Percentiles rank a stretch among this genome's conserved stretches.
phyloP scores from a whole-genome alignment of 2,113 vertebrate species.

The Spermophilus dauricus region DNA sequence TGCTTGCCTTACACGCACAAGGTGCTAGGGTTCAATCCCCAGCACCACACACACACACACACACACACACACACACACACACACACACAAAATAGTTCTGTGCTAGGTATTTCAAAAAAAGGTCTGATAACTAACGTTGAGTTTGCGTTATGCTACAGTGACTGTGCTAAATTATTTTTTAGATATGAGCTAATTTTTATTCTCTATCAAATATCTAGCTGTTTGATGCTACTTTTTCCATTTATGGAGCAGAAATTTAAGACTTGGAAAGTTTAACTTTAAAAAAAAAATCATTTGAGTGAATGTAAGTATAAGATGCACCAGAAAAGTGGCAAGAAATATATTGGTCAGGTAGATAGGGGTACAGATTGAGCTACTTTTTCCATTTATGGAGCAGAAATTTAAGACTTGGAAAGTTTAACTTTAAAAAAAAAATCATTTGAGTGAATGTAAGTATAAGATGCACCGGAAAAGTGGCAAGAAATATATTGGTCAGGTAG shows the following conservation, averaged over 20 bases:
- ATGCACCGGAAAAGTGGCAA: not conserved
- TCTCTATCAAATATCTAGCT: not conserved
- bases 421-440: not conserved
- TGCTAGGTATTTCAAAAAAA: not conserved
- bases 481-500: not conserved
- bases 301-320: not conserved
- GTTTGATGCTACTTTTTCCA: not conserved
- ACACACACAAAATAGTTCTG: not conserved
- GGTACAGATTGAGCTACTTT: not conserved
- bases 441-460: not conserved
- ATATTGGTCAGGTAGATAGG: not conserved
- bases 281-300: not conserved
- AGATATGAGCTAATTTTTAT: not conserved
- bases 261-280: not conserved
- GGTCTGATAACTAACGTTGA: not conserved
- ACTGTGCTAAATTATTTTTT: not conserved
- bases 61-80: too few species aligned
- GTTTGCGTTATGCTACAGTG: not conserved
- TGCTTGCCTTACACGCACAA: too few species aligned
- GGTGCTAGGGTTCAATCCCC: too few species aligned
- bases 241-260: conserved; percentile 3
- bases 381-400: not conserved
- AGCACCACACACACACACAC: too few species aligned
- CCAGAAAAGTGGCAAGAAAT: not conserved
- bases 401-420: conserved; percentile 9